Evolutionary conservation across 2,888 invertebrate genomes (phyloP).

Genomic region (Lepidocyrtinus sp.): DNA sequence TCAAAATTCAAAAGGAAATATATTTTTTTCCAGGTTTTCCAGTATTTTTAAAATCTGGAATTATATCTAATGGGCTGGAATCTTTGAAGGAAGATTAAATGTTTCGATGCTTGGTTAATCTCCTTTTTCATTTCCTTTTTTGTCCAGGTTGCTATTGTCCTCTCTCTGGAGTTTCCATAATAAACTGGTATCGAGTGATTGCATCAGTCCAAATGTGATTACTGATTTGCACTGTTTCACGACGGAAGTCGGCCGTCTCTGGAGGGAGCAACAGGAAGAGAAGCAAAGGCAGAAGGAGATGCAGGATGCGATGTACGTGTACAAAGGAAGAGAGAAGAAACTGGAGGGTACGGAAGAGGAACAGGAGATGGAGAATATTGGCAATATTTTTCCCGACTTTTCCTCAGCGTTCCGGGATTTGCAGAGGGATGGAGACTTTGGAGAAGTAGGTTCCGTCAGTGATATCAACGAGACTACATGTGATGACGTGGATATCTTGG

Average conservation of each 20-base stretch:
- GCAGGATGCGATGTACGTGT: constrained; percentile 76
- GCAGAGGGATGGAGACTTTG: constrained; percentile 25
- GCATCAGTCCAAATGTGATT: constrained; percentile 71
- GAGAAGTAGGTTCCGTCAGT: constrained; percentile 1
- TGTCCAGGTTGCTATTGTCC: constrained; percentile 78
- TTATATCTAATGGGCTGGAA: neutral
- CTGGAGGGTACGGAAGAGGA: constrained; percentile 63
- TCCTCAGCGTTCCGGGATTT: constrained; percentile 63
- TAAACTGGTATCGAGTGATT: constrained; percentile 76
- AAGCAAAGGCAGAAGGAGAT: constrained; percentile 79
- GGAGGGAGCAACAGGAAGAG: constrained; percentile 82
- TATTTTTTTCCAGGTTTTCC: neutral
- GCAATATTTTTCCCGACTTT: constrained; percentile 67
- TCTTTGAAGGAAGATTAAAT: too few species aligned
- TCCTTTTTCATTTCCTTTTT: neutral
- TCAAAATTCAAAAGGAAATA: too few species aligned
- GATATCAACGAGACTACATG: constrained; percentile 19
- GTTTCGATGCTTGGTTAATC: neutral
- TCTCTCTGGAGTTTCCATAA: constrained; percentile 81
- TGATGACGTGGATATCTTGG: constrained; percentile 40
- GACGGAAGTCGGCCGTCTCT: constrained; percentile 79
- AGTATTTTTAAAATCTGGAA: too few species aligned
- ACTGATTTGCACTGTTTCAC: constrained; percentile 75
- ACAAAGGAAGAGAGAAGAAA: constrained; percentile 65
- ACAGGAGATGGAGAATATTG: constrained; percentile 64